Conservation (phyloP, 2,797 vertebrate genomes). For the Pantherophis vulpinus region DNA sequence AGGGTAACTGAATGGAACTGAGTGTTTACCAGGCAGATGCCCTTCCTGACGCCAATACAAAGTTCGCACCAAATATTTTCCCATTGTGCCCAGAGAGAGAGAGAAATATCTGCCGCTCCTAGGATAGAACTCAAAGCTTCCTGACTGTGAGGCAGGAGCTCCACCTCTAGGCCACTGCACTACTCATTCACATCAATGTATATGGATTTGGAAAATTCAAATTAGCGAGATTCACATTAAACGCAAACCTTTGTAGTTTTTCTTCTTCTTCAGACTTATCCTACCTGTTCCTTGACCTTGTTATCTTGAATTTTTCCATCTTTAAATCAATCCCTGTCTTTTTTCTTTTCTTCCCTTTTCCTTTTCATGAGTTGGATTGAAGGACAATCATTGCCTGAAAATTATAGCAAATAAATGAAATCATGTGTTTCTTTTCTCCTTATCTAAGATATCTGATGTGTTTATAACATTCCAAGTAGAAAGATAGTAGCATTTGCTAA, state of each 20-base stretch:
- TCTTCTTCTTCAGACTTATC: background rate
- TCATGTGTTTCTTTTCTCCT: background rate
- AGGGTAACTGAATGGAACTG: too few species aligned
- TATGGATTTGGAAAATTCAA: background rate
- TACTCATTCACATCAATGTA: background rate
- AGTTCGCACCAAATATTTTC: too few species aligned
- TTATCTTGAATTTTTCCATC: background rate
- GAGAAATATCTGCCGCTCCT: too few species aligned
- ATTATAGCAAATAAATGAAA: background rate
- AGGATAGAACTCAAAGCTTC: too few species aligned
- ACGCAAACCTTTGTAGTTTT: background rate
- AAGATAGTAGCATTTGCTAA: background rate
- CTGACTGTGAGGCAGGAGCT: too few species aligned
- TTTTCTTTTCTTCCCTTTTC: background rate
- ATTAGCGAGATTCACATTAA: background rate
- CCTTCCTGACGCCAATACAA: too few species aligned
- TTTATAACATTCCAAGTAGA: background rate
- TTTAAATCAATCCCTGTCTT: background rate
- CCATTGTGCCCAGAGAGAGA: too few species aligned
- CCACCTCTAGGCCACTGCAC: too few species aligned
- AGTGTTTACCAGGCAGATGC: too few species aligned
- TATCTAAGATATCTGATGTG: background rate
- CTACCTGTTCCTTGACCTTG: background rate
- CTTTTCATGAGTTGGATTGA: background rate
- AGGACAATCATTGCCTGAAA: background rate